Conservation (phyloP, 2,888 invertebrate species). For the Gnatocerus cornutus region DNA sequence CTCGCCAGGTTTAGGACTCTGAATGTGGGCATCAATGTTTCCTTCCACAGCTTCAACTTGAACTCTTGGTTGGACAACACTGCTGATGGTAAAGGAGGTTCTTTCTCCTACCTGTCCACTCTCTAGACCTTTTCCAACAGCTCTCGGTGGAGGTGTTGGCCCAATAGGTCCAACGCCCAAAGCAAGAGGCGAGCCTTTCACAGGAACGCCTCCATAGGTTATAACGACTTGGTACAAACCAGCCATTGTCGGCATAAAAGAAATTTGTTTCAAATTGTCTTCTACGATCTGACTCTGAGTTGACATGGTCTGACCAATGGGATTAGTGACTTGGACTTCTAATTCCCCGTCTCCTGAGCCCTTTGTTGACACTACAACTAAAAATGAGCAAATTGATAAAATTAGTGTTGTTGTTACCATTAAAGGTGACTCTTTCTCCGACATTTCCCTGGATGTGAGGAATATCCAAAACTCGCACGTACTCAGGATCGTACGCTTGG, state of each 20-base stretch:
- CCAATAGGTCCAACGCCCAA: constrained; percentile 78
- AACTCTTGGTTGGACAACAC: constrained; percentile 77
- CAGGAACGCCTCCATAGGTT: constrained; percentile 79
- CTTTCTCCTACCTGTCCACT: constrained; percentile 82
- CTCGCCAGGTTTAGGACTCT: constrained; percentile 78
- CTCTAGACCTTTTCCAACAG: constrained; percentile 80
- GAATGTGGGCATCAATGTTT: constrained; percentile 75
- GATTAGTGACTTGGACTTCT: constrained; percentile 90
- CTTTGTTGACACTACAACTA: constrained; percentile 80
- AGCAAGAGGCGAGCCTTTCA: constrained; percentile 74
- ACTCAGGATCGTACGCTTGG: constrained; percentile 91
- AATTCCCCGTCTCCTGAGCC: constrained; percentile 90
- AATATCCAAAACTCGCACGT: constrained; percentile 85
- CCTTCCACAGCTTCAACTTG: constrained; percentile 74
- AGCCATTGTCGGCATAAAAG: constrained; percentile 88
- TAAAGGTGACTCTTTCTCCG: constrained; percentile 87
- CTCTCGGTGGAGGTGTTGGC: constrained; percentile 74
- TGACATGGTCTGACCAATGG: constrained; percentile 87
- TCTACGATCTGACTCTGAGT: constrained; percentile 83
- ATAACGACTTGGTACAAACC: constrained; percentile 82
- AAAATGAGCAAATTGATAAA: too few species aligned
- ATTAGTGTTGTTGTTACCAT: constrained; percentile 74
- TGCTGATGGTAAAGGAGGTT: constrained; percentile 80
- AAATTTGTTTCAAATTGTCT: constrained; percentile 82
- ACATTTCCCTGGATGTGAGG: constrained; percentile 85